Evolutionary conservation across 1,140 invertebrate species (phyloP).

Genomic region (Phymastichus coffea): DNA sequence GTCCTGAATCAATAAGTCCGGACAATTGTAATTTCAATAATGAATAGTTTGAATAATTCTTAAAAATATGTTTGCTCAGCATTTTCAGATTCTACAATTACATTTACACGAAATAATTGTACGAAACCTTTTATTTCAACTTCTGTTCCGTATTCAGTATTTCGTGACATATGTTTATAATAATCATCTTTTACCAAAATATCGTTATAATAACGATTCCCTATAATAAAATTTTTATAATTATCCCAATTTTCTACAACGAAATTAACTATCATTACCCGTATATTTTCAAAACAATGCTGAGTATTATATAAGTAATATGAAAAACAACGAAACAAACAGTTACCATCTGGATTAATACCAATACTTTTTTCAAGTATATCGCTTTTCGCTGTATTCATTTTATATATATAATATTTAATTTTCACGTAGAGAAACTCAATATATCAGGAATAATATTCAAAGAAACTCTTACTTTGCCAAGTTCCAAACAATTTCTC

Average conservation of each 20-base stretch:
- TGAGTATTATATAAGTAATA: constrained; percentile 23
- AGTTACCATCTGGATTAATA: too few relatives aligned
- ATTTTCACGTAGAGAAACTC: too few relatives aligned
- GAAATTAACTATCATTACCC: neutral
- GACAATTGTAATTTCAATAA: too few relatives aligned
- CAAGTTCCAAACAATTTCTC: too few relatives aligned
- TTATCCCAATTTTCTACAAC: constrained; percentile 12
- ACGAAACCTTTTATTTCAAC: neutral
- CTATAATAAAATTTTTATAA: constrained; percentile 1
- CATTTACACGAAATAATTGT: constrained; percentile 11
- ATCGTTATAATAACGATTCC: neutral
- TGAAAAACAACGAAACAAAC: constrained; percentile 23
- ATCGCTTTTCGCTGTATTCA: too few relatives aligned
- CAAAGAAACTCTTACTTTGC: too few relatives aligned
- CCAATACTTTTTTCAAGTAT: too few relatives aligned
- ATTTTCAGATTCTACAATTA: constrained; percentile 6
- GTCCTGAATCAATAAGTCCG: too few relatives aligned
- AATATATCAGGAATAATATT: too few relatives aligned
- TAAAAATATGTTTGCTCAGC: too few relatives aligned
- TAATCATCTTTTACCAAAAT: neutral
- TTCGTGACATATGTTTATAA: neutral
- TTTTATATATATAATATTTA: too few relatives aligned
- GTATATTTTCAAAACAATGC: constrained; percentile 4
- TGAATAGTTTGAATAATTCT: too few relatives aligned
- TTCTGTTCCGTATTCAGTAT: neutral